phyloP scores from a whole-genome alignment of 2,888 invertebrate genomes.

The Villa cingulata region DNA sequence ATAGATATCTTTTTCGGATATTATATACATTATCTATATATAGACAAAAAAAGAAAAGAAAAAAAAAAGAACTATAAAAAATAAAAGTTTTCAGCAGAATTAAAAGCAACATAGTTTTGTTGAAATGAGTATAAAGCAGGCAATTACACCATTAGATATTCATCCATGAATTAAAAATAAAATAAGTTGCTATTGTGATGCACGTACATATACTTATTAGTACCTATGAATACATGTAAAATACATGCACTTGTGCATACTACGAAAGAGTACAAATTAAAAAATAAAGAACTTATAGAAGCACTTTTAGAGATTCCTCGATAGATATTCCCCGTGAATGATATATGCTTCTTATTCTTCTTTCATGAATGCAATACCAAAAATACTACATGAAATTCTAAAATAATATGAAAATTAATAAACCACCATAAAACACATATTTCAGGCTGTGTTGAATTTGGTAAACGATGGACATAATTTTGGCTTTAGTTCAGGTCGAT shows the following conservation, averaged over 20 bases:
- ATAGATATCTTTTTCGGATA: too few species aligned
- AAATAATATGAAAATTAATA: slow-evolving; percentile 1
- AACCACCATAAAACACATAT: slow-evolving; percentile 6
- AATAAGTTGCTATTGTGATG: slow-evolving; percentile 4
- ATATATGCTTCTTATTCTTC: background rate
- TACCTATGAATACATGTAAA: too few species aligned
- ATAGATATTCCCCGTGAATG: background rate
- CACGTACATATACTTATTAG: background rate
- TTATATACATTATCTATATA: too few species aligned
- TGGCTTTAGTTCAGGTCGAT: background rate
- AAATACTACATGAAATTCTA: background rate
- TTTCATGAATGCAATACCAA: too few species aligned
- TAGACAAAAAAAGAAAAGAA: too few species aligned
- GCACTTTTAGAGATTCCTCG: background rate
- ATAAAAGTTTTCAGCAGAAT: too few species aligned
- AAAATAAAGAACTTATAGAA: background rate
- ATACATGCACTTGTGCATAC: too few species aligned
- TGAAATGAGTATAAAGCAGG: background rate
- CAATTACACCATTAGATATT: slow-evolving; percentile 6
- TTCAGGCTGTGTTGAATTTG: background rate
- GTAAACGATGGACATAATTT: background rate
- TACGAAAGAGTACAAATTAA: too few species aligned
- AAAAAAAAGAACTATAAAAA: too few species aligned
- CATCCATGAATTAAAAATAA: background rate
- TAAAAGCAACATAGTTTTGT: background rate